Conservation (phyloP, 2,797 vertebrate genomes). For the Nyctibius grandis region DNA sequence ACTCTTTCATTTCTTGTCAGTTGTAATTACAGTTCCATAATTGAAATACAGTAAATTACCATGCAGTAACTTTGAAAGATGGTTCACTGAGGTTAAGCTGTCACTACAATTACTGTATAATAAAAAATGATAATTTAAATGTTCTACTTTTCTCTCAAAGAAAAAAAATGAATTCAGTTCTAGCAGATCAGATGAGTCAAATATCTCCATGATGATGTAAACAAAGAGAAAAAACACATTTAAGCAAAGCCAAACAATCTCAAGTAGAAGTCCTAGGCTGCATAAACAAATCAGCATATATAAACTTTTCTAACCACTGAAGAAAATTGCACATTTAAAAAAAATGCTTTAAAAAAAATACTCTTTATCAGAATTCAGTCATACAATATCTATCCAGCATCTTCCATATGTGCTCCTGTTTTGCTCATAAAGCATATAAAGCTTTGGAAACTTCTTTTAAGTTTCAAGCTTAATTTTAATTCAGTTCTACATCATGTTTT, state of each 20-base stretch:
- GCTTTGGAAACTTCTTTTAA: neutral
- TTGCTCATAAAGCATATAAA: neutral
- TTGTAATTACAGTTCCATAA: constrained; percentile 73
- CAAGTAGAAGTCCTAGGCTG: neutral
- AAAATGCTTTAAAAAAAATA: neutral
- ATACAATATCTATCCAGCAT: neutral
- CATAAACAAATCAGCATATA: neutral
- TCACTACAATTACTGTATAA: constrained; percentile 36
- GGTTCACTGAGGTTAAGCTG: constrained; percentile 27
- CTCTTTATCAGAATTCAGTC: neutral
- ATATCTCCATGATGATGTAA: constrained; percentile 23
- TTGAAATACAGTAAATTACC: constrained; percentile 68
- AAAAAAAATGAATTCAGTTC: neutral
- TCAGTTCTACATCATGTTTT: neutral
- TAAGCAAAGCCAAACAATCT: neutral
- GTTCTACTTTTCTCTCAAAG: constrained; percentile 33
- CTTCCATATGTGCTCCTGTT: neutral
- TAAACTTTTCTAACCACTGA: neutral
- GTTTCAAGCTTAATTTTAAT: neutral
- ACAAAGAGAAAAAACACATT: neutral
- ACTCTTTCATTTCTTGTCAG: constrained; percentile 84
- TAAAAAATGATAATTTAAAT: constrained; percentile 40
- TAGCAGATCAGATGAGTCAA: neutral
- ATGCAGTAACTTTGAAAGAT: constrained; percentile 1
- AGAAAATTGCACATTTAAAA: neutral